Conservation (phyloP, 2,113 vertebrate genomes). For the Isurus oxyrinchus region DNA sequence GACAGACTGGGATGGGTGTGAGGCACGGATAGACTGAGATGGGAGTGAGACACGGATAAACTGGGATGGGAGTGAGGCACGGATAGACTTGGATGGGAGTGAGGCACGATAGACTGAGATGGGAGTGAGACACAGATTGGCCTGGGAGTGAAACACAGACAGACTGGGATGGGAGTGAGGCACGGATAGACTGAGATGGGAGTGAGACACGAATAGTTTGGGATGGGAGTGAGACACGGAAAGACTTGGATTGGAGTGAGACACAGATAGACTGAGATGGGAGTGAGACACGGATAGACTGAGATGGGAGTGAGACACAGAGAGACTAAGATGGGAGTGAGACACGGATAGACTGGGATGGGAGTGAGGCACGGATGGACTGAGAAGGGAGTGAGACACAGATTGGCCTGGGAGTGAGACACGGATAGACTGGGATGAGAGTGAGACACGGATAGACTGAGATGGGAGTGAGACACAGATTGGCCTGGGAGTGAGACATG, state of each 20-base stretch:
- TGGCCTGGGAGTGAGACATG: background rate
- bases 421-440: background rate
- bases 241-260: background rate
- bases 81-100: too few species aligned
- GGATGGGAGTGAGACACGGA: background rate
- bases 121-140: background rate
- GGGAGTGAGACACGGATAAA: background rate
- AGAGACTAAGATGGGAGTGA: background rate
- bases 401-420: background rate
- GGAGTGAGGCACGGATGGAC: background rate
- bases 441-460: background rate
- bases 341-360: background rate
- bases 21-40: background rate
- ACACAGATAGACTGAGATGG: background rate
- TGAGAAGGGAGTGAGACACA: background rate
- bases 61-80: background rate
- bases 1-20: background rate
- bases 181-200: background rate
- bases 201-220: too few species aligned
- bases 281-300: background rate
- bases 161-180: background rate
- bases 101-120: background rate
- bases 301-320: background rate
- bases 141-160: background rate
- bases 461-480: background rate